Percentiles rank a stretch among this genome's conserved stretches.
Evolutionary conservation across 2,888 invertebrate genomes (phyloP).

Genomic region (Perithous albicinctus): DNA sequence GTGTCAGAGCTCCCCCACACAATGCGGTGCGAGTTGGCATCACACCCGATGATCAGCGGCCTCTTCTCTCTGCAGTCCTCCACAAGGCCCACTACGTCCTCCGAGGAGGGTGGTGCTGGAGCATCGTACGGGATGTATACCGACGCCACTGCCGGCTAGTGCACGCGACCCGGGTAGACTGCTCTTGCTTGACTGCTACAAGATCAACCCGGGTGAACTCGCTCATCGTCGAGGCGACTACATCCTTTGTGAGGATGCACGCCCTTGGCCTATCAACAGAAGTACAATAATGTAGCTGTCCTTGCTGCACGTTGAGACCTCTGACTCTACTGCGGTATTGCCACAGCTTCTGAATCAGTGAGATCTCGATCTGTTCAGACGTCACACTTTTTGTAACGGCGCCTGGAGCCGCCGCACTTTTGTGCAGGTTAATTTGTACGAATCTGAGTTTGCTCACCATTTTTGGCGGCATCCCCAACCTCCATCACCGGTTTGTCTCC

Average conservation of each 20-base stretch:
- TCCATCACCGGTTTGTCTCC: no score
- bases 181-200: neutral
- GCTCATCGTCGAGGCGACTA: neutral
- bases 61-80: no score
- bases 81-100: no score
- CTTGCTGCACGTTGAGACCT: neutral
- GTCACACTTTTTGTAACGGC: neutral
- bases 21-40: no score
- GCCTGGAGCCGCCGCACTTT: neutral
- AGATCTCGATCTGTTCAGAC: conserved; percentile 18
- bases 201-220: conserved; percentile 21
- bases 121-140: no score
- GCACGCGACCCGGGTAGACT: no score
- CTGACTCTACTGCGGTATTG: conserved; percentile 7
- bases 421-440: conserved; percentile 4
- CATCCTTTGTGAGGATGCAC: conserved; percentile 31
- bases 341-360: conserved; percentile 32
- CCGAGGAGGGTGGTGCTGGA: no score
- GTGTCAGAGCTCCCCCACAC: no score
- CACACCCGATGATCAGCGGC: no score
- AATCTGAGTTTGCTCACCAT: conserved; percentile 28
- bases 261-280: conserved; percentile 41
- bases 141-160: no score
- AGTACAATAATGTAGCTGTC: conserved; percentile 13
- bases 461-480: neutral